Evolutionary conservation across 2,797 vertebrate species (phyloP).

Genomic region (Orestias chungarensis): DNA sequence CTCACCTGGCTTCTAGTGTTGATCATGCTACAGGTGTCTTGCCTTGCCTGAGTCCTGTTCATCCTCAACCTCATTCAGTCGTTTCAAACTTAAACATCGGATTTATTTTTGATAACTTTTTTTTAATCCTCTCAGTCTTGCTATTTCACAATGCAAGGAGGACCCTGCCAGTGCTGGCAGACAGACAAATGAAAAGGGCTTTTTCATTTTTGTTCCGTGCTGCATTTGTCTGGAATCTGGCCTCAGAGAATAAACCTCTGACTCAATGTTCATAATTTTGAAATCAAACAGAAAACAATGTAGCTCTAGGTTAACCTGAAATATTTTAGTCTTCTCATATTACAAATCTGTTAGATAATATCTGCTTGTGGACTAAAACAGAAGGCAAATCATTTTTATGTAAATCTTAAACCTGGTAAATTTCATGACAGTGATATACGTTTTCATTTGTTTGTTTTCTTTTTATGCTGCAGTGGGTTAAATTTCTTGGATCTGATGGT

Average conservation of each 20-base stretch:
- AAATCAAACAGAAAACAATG: too few relatives aligned
- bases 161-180: constrained; percentile 10
- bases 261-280: constrained; percentile 42
- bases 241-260: constrained; percentile 29
- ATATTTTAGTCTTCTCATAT: constrained; percentile 9
- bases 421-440: too few relatives aligned
- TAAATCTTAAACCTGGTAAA: neutral
- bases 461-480: constrained; percentile 86
- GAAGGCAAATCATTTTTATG: constrained; percentile 3
- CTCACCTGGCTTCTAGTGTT: neutral
- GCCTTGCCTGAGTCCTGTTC: constrained; percentile 24
- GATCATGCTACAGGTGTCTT: constrained; percentile 70
- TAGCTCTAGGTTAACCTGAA: constrained; percentile 4
- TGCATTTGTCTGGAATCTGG: constrained; percentile 30
- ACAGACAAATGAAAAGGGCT: constrained; percentile 26
- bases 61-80: constrained; percentile 6
- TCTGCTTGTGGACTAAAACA: constrained; percentile 5
- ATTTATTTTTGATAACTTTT: neutral
- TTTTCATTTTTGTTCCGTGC: constrained; percentile 7
- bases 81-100: constrained; percentile 3
- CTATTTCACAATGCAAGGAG: neutral
- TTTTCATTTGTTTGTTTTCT: too few relatives aligned
- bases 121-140: neutral
- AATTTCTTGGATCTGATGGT: constrained; percentile 99
- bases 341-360: constrained; percentile 25